Percentiles rank a stretch among this genome's conserved stretches.
These are phyloP conservation scores for Ectropis grisescens DNA, from an alignment of 1,140 invertebrate genomes.

Conservation along the genomic window DNA sequence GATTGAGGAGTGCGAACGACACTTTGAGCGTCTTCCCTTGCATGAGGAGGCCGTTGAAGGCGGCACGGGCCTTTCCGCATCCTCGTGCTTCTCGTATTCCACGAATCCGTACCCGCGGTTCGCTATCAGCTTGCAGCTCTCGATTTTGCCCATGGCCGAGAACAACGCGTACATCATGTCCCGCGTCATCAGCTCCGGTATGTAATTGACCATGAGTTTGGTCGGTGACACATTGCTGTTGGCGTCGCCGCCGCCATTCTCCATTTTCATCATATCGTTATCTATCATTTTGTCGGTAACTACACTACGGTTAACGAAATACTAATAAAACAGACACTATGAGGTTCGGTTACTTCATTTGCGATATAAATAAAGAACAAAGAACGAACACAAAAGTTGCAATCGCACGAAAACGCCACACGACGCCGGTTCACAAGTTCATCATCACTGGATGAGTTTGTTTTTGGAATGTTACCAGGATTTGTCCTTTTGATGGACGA, in stretches of 20 bases:
- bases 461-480: constrained; percentile 62
- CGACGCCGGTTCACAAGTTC: constrained; percentile 66
- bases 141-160: constrained; percentile 64
- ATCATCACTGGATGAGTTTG: constrained; percentile 61
- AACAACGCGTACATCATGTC: constrained; percentile 69
- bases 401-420: constrained; percentile 55
- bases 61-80: constrained; percentile 64
- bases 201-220: constrained; percentile 71
- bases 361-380: constrained; percentile 51
- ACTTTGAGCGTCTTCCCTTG: constrained; percentile 68
- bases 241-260: constrained; percentile 68
- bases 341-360: constrained; percentile 56
- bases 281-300: constrained; percentile 53
- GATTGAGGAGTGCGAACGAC: constrained; percentile 66
- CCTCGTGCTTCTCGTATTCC: constrained; percentile 63
- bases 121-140: constrained; percentile 63
- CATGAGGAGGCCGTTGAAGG: constrained; percentile 65
- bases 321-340: constrained; percentile 56
- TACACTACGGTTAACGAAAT: constrained; percentile 65
- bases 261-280: constrained; percentile 51
- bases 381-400: constrained; percentile 58
- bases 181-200: constrained; percentile 65
- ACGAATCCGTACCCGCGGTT: constrained; percentile 67
- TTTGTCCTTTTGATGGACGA: constrained; percentile 11
- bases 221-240: constrained; percentile 68